phyloP scores from a whole-genome alignment of 2,888 invertebrate genomes.

The Rhabditoides inermis region DNA sequence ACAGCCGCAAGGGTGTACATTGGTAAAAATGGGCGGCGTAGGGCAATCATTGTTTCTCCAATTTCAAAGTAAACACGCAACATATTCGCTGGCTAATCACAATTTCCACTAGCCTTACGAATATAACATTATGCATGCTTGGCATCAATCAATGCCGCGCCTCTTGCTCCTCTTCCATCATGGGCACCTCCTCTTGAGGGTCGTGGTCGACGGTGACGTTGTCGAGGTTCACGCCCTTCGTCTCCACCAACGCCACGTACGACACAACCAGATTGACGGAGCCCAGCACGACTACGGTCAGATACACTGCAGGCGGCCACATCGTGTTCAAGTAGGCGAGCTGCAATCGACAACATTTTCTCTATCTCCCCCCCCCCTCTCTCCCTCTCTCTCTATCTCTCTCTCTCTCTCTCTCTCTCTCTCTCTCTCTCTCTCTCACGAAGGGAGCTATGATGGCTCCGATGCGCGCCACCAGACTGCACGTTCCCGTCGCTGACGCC shows the following conservation, averaged over 20 bases:
- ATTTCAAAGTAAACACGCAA: too few relatives aligned
- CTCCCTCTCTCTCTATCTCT: too few relatives aligned
- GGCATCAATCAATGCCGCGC: too few relatives aligned
- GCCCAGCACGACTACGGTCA: conserved; percentile 32
- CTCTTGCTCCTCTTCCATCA: too few relatives aligned
- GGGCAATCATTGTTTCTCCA: too few relatives aligned
- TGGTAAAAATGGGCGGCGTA: too few relatives aligned
- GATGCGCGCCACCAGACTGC: conserved; percentile 38
- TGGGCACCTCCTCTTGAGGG: conserved; percentile 8
- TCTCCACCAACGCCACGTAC: conserved; percentile 25
- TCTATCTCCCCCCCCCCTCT: too few relatives aligned
- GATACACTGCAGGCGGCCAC: conserved; percentile 36
- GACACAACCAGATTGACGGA: conserved; percentile 25
- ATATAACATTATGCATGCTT: too few relatives aligned
- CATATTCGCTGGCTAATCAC: too few relatives aligned
- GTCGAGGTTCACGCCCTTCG: conserved; percentile 29
- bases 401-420: too few relatives aligned
- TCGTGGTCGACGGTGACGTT: conserved; percentile 17
- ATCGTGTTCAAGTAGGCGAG: conserved; percentile 26
- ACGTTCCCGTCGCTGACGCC: conserved; percentile 35
- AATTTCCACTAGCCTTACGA: too few relatives aligned
- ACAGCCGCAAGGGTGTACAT: too few relatives aligned
- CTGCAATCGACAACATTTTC: conserved; percentile 15
- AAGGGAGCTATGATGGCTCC: conserved; percentile 43
- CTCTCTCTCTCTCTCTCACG: conserved; percentile 15